Base-by-base conservation (phyloP, 2,113 vertebrate species). In the Ctenodactylus gundi region DNA sequence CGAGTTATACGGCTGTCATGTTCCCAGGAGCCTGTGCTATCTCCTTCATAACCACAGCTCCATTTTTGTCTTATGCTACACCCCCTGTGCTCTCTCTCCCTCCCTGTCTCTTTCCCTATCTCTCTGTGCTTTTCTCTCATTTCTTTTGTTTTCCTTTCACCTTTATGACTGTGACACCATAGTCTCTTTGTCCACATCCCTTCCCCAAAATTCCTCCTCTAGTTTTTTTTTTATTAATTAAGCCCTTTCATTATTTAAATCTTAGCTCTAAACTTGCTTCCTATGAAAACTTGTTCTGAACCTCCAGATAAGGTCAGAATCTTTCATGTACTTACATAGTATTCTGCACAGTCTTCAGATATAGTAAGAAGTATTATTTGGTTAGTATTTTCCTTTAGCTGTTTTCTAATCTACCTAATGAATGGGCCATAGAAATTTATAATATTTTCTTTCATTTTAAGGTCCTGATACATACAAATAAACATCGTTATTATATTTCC, bases 231-330 rank as follows among this genome's bases (percentile, higher is more conserved):
- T 82, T 73, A 72, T 36, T 49, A 41, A 13, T 17, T 70, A 76
- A 78, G 34, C 58, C 7, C 1, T 81, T 72, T 64, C 3, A 73
- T 39, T 6, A 11, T 92, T 91, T 65, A n/a, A 73, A 70, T 57
- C 53, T 68, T 70, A 90, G 14, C 34, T 64, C 7, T 34, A 93
- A 82, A 83, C 4, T 85, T 65, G 29, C 4, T 85, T 93, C 65
- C 23, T 88, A 77, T 62, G 3, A 36, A 92, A 76, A 49, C 17
- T 20, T 81, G 29, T 29, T 39, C 7, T 80, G 5, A 67, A 36
- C 1, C 7, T 70, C 4, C 15, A 34, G 27, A 62, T 7, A 77
- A 88, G 51, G 36, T 53, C 34, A 88, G 67, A 80, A 58, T 75
- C 11, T 77, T 7, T 12, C 29, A 14, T 29, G 2, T 53, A n/a